Evolutionary conservation across 2,113 vertebrate genomes (phyloP).

Genomic region (Budorcas taxicolor): DNA sequence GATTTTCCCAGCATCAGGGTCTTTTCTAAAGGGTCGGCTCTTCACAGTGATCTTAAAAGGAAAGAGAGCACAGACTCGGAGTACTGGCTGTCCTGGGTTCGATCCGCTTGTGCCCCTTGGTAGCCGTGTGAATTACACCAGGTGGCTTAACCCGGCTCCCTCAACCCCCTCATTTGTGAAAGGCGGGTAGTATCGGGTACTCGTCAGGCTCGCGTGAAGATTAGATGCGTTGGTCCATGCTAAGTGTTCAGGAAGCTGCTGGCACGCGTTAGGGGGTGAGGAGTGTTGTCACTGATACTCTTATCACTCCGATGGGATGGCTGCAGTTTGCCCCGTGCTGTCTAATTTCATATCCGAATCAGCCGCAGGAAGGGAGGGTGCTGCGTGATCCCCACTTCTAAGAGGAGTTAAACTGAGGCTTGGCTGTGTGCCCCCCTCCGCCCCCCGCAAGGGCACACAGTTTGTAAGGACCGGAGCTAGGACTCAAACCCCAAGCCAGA

Average conservation of each 20-base stretch:
- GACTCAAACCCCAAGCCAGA: too few relatives aligned
- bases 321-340: accelerated
- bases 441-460: not conserved
- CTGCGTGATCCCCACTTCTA: not conserved
- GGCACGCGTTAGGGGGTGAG: accelerated
- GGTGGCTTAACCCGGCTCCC: not conserved
- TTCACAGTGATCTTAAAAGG: not conserved
- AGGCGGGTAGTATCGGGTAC: accelerated
- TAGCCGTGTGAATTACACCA: not conserved
- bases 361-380: not conserved
- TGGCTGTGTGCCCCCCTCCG: accelerated
- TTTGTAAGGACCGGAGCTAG: not conserved
- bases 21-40: not conserved
- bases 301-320: not conserved
- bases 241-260: accelerated
- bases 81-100: not conserved
- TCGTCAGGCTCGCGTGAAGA: accelerated
- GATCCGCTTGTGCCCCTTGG: accelerated
- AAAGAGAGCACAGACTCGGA: accelerated
- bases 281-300: too few relatives aligned
- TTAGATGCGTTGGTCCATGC: accelerated
- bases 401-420: not conserved
- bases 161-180: not conserved
- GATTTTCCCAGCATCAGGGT: not conserved
- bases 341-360: accelerated